Percentiles rank a stretch among this genome's conserved stretches.
These are phyloP conservation scores for Brachyhypopomus gauderio DNA, from an alignment of 2,113 vertebrate species.

Conservation along the genomic window DNA sequence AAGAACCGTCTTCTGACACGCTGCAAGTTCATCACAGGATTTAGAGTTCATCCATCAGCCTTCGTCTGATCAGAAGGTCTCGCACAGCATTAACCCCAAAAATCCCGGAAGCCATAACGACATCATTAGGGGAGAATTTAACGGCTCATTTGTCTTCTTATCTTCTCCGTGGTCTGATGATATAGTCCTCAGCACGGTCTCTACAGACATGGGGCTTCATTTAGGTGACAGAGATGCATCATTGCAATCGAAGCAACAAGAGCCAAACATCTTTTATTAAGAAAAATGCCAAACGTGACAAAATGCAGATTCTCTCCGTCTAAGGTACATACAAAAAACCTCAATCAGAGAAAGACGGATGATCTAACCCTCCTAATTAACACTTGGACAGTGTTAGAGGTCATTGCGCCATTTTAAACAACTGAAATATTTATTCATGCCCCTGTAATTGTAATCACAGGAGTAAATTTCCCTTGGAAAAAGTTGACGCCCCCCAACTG, in stretches of 20 bases:
- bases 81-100: background rate
- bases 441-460: no score
- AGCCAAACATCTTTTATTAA: constrained; percentile 4
- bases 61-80: constrained; percentile 1
- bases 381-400: no score
- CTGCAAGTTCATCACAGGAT: background rate
- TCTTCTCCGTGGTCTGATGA: constrained; percentile 6
- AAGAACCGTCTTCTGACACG: constrained; percentile 16
- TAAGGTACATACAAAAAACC: background rate
- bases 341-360: no score
- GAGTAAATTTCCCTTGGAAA: no score
- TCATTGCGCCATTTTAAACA: no score
- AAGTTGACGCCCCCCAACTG: no score
- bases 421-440: no score
- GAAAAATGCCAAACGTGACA: constrained; percentile 14
- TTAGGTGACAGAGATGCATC: constrained; percentile 7
- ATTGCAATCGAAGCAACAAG: background rate
- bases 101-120: background rate
- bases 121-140: constrained; percentile 22
- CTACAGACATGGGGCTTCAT: background rate
- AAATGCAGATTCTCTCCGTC: background rate
- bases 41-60: background rate
- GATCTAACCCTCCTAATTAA: no score
- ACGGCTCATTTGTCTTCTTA: background rate
- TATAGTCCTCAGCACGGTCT: background rate